These are phyloP conservation scores for Pseudomyrmex sp. DNA, from an alignment of 1,140 invertebrate species.

Conservation along the genomic window DNA sequence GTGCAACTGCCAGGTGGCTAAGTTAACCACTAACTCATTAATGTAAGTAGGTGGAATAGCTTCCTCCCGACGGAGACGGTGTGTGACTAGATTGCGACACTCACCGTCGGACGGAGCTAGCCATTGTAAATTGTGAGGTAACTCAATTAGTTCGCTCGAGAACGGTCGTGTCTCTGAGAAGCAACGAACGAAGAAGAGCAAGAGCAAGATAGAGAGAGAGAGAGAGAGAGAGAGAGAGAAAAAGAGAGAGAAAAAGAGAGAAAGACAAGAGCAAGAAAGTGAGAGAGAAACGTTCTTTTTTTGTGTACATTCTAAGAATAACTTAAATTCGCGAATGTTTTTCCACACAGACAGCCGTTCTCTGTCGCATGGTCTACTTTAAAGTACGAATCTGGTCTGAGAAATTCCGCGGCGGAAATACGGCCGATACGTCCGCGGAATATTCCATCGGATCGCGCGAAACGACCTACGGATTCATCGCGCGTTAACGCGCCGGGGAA, in stretches of 20 bases:
- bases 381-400: slow-evolving; percentile 31
- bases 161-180: slow-evolving; percentile 46
- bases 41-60: slow-evolving; percentile 76
- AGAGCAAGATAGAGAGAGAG: too few relatives aligned
- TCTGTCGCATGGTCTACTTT: neutral
- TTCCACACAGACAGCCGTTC: neutral
- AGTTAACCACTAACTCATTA: slow-evolving; percentile 77
- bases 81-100: slow-evolving; percentile 42
- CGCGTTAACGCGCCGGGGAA: slow-evolving; percentile 67
- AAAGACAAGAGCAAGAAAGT: too few relatives aligned
- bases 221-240: too few relatives aligned
- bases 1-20: slow-evolving; percentile 44
- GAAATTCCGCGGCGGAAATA: slow-evolving; percentile 13
- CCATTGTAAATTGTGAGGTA: slow-evolving; percentile 71
- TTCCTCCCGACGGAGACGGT: slow-evolving; percentile 43
- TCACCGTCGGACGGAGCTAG: slow-evolving; percentile 27
- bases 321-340: neutral
- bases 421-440: slow-evolving; percentile 41
- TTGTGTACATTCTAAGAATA: neutral
- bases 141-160: slow-evolving; percentile 70
- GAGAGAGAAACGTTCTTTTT: neutral
- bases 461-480: slow-evolving; percentile 47
- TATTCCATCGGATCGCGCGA: slow-evolving; percentile 49
- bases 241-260: too few relatives aligned
- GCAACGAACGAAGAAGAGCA: neutral